Percentiles rank a stretch among this genome's conserved stretches.
Conservation (phyloP, 2,797 vertebrate genomes). For the Amazona ochrocephala region DNA sequence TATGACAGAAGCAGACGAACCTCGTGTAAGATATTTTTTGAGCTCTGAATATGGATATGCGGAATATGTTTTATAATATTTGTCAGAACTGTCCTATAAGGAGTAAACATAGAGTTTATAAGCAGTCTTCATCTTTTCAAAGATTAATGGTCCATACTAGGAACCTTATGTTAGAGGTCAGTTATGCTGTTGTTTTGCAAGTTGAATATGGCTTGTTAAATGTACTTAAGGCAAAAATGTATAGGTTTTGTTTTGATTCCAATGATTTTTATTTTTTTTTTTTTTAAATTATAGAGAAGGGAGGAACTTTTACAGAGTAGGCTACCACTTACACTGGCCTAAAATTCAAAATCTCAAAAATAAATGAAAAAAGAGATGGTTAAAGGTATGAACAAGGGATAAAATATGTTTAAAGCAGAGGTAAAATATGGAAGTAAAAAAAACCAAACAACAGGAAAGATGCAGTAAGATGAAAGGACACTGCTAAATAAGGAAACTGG, state of each 20-base stretch:
- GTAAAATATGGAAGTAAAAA: neutral
- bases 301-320: neutral
- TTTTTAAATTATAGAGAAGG: neutral
- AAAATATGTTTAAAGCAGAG: neutral
- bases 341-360: neutral
- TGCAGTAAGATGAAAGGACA: neutral
- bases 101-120: neutral
- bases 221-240: neutral
- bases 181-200: neutral
- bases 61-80: neutral
- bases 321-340: neutral
- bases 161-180: neutral
- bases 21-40: neutral
- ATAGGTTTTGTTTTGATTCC: neutral
- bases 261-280: neutral
- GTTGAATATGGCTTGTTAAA: neutral
- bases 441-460: neutral
- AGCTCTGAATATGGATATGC: neutral
- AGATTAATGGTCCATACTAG: neutral
- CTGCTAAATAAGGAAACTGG: neutral
- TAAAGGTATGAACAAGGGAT: neutral
- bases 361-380: neutral
- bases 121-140: neutral
- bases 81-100: neutral
- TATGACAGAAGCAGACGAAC: neutral